Conservation (phyloP, 1,140 invertebrate species). For the Melanaphis sacchari region DNA sequence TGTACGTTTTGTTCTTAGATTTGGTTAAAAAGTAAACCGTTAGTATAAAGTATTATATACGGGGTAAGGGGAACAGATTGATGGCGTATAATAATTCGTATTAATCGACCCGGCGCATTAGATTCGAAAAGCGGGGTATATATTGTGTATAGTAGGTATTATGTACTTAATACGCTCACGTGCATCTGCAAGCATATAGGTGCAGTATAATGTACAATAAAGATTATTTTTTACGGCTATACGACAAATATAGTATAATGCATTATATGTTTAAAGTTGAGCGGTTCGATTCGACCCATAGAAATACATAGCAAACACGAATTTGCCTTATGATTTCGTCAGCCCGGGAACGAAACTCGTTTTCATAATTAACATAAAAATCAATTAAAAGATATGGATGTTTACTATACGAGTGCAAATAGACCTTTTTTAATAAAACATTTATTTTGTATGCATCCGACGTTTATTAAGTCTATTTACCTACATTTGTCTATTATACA, state of each 20-base stretch:
- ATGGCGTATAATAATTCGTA: background rate
- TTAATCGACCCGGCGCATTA: background rate
- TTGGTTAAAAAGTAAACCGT: constrained; percentile 17
- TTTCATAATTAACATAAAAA: background rate
- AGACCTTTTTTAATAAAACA: background rate
- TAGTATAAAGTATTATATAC: background rate
- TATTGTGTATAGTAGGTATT: background rate
- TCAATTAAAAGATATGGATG: too few relatives aligned
- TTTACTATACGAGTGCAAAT: background rate
- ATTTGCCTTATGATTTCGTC: background rate
- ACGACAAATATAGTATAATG: background rate
- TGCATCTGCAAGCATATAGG: background rate
- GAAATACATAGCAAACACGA: background rate
- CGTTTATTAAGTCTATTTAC: too few relatives aligned
- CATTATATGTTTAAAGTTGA: background rate
- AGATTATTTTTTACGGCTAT: background rate
- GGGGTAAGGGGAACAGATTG: background rate
- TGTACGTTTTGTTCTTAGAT: background rate
- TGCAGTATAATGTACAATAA: background rate
- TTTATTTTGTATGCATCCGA: too few relatives aligned
- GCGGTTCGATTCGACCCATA: background rate
- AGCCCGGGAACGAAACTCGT: background rate
- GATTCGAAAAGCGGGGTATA: background rate
- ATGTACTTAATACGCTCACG: background rate
- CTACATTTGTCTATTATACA: background rate